Evolutionary conservation across 2,888 invertebrate genomes (phyloP).

Genomic region (Rhaphigaster nebulosa): DNA sequence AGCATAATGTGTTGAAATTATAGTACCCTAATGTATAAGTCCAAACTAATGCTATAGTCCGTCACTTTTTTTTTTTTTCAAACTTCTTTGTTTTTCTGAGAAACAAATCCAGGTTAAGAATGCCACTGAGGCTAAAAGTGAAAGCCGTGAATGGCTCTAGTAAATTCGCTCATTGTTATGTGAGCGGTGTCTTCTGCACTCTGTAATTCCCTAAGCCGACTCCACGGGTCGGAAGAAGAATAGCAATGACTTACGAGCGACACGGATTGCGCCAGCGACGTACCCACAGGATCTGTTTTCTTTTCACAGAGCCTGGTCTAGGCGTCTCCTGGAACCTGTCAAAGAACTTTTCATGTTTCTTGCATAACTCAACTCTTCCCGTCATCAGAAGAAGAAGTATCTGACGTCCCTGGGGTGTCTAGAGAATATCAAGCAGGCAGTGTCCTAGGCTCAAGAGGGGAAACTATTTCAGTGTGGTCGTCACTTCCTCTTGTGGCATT

Average conservation of each 20-base stretch:
- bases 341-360: conserved; percentile 35
- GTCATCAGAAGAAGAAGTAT: conserved; percentile 14
- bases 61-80: no score
- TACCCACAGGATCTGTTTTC: background rate
- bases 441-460: background rate
- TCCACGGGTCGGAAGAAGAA: background rate
- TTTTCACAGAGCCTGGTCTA: background rate
- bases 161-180: conserved; percentile 29
- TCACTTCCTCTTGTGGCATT: background rate
- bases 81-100: background rate
- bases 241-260: conserved; percentile 34
- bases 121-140: background rate
- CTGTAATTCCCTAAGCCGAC: conserved; percentile 2
- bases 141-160: background rate
- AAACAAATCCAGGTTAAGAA: conserved; percentile 11
- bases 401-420: background rate
- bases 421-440: background rate
- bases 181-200: background rate
- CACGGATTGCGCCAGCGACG: background rate
- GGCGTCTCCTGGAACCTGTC: background rate
- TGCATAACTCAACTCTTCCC: background rate
- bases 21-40: no score
- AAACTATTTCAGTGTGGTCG: background rate
- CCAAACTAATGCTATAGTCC: no score
- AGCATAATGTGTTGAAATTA: no score